Evolutionary conservation across 2,113 vertebrate species (phyloP).

Genomic region (Melanerpes aurifrons): DNA sequence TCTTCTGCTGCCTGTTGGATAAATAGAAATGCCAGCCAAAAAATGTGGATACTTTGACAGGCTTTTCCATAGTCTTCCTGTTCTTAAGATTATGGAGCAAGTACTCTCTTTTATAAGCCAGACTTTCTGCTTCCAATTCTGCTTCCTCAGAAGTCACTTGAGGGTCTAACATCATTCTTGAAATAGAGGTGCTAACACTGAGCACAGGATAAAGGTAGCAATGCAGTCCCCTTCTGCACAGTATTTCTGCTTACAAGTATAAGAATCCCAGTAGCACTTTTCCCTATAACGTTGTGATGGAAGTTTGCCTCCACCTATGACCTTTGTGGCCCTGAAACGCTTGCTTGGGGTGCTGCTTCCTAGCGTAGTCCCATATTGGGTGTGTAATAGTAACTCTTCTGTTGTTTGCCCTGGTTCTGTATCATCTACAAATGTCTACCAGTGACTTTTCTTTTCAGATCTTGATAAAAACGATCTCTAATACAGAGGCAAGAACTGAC

Average conservation of each 20-base stretch:
- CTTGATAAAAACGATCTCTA: background rate
- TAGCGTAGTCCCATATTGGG: background rate
- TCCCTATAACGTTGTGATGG: background rate
- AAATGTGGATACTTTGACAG: background rate
- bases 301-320: background rate
- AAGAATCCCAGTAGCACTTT: background rate
- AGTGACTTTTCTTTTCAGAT: background rate
- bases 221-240: background rate
- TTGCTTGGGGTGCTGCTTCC: background rate
- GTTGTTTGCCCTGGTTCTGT: background rate
- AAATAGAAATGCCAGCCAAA: background rate
- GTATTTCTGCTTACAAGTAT: background rate
- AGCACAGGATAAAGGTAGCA: background rate
- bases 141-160: background rate
- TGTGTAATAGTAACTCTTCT: background rate
- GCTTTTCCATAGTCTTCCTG: background rate
- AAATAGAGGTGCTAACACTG: background rate
- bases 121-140: background rate
- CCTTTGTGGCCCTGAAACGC: background rate
- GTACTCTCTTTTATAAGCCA: background rate
- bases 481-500: background rate
- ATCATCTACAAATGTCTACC: background rate
- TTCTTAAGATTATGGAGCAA: background rate
- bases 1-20: background rate
- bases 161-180: background rate